phyloP scores from a whole-genome alignment of 1,140 invertebrate species.

The Sitobion miscanthi region DNA sequence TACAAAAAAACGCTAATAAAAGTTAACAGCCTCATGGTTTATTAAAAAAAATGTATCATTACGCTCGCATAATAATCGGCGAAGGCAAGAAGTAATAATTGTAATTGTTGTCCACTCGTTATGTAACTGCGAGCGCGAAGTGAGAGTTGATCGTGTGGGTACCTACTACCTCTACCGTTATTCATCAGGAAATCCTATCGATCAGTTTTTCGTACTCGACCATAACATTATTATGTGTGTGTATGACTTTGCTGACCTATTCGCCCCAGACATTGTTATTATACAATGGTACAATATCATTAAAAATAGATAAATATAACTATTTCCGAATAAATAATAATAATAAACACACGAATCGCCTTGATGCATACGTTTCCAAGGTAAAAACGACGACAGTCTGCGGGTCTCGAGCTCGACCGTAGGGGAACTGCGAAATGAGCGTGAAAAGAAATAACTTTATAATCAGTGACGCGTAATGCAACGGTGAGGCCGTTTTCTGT shows the following conservation, averaged over 20 bases:
- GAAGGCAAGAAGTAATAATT: neutral
- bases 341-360: neutral
- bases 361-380: neutral
- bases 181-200: conserved; percentile 43
- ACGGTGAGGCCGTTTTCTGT: neutral
- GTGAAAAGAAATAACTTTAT: neutral
- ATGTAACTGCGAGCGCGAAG: conserved; percentile 3
- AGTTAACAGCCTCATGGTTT: neutral
- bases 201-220: neutral
- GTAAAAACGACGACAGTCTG: neutral
- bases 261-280: neutral
- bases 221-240: neutral
- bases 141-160: conserved; percentile 45
- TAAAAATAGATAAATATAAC: neutral
- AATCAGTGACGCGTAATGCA: neutral
- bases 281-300: neutral
- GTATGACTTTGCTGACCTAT: neutral
- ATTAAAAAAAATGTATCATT: conserved; percentile 3
- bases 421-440: neutral
- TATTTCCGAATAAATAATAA: neutral
- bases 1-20: neutral
- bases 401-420: neutral
- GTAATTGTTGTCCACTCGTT: conserved; percentile 31
- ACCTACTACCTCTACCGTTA: neutral
- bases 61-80: neutral